Base-by-base conservation (phyloP, 2,888 invertebrate genomes). In the Athetis lepigone region DNA sequence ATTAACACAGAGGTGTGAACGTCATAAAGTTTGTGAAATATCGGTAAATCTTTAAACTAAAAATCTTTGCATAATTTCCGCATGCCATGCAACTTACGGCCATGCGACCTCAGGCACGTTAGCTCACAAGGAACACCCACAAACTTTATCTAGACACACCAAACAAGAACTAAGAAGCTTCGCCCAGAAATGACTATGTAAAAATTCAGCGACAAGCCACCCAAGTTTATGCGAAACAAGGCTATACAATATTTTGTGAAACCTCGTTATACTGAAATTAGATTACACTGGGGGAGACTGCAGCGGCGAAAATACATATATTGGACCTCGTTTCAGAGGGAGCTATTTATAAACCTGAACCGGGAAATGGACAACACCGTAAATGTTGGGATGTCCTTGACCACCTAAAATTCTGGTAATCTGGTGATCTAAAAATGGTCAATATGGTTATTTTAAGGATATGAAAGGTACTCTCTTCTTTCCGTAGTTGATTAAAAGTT, bases 251-350 rank as follows among this genome's bases (percentile, higher is more conserved):
- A 73, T 74, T 65, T 74, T 70, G 42, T 55, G 45, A 45, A 75
- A 75, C 71, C 61, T 70, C 40, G 66, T 75, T 61, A 66, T 62
- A 51, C 47, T 56, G 52, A 70, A 75, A 75, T 75, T 61, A 66
- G 66, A 75, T 74, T 75, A 70, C 58, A 52, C 42, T 43, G 18
- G 36, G 42, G 61, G 45, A 61, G 52, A 40, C 66, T 58, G 39
- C 7, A 43, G 47, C 37, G 18, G 51, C 42, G 37, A 55, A 72
- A 73, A 73, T 71, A 33, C 13, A 33, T 29, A 73, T 55, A 51
- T 58, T 63, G 57, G n/a, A 65, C 74, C 70, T 59, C 54, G 27
- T 25, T 58, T 23, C 8, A 16, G n/a, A 39, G 42, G 33, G 49
- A 52, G 27, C 33, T 75, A 66, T 75, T 69, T 75, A 45, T 51